A percentile compares a stretch with the other conserved stretches of the same genome.
These are phyloP conservation scores for Pseudobourletiella spinata DNA, from an alignment of 1,140 invertebrate genomes.

Conservation along the genomic window DNA sequence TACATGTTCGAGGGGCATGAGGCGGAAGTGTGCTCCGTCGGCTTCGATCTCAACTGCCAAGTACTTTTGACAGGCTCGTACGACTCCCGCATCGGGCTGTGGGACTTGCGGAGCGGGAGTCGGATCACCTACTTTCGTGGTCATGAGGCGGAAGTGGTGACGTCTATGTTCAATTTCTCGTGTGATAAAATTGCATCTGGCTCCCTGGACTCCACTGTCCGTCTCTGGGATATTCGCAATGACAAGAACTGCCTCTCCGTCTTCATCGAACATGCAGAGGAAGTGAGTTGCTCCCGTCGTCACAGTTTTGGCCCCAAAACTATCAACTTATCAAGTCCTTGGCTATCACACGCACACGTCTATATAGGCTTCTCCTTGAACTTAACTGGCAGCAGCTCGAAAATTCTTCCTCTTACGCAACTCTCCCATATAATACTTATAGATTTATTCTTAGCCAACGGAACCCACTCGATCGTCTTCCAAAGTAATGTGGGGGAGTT, in stretches of 20 bases:
- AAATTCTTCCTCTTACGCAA: no score
- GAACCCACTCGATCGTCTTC: not conserved
- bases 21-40: not conserved
- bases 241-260: not conserved
- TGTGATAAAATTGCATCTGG: conserved; percentile 13
- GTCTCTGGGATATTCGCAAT: conserved; percentile 18
- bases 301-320: not conserved
- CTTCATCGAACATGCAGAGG: not conserved
- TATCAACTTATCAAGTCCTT: no score
- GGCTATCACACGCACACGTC: no score
- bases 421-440: no score
- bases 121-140: not conserved
- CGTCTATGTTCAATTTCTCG: conserved; percentile 6
- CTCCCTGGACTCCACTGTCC: conserved; percentile 10
- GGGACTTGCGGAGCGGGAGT: conserved; percentile 11
- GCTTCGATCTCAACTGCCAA: conserved; percentile 3
- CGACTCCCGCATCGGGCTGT: conserved; percentile 2
- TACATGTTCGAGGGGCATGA: conserved; percentile 9
- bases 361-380: no score
- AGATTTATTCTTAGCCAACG: no score
- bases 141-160: conserved; percentile 6
- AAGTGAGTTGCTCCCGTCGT: not conserved
- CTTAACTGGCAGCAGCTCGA: no score
- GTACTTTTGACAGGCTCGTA: conserved; percentile 2
- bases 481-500: no score